Conservation (phyloP, 2,797 vertebrate genomes). For the Bovichtus variegatus region DNA sequence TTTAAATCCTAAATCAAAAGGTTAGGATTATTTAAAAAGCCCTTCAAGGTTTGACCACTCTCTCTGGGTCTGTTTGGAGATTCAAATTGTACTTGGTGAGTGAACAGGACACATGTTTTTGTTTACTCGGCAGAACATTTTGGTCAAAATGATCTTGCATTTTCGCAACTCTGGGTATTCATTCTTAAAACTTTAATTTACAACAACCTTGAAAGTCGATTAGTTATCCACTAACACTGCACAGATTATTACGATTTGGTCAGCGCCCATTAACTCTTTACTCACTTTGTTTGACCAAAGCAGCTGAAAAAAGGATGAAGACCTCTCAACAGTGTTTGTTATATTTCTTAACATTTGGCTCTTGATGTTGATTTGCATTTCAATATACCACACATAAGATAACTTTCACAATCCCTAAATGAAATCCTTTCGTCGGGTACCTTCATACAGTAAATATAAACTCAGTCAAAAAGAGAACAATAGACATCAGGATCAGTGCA, state of each 20-base stretch:
- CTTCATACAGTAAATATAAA: background rate
- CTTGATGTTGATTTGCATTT: constrained; percentile 1
- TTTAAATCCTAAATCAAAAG: constrained; percentile 17
- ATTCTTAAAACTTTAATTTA: constrained; percentile 14
- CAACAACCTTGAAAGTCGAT: constrained; percentile 16
- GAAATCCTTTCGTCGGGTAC: background rate
- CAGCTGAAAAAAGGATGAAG: background rate
- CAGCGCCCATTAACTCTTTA: constrained; percentile 4
- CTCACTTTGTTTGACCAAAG: constrained; percentile 40
- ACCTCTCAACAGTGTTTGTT: background rate
- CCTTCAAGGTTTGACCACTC: constrained; percentile 7
- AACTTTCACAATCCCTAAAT: background rate
- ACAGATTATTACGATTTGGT: constrained; percentile 20
- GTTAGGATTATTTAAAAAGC: constrained; percentile 19
- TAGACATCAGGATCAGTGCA: background rate
- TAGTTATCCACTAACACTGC: background rate
- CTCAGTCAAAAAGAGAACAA: constrained; percentile 6
- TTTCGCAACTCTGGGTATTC: background rate
- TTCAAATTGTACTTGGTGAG: background rate
- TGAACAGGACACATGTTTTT: background rate
- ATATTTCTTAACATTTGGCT: background rate
- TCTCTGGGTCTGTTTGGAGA: background rate
- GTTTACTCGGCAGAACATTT: background rate
- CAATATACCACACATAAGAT: background rate
- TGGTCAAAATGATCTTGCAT: background rate